These are phyloP conservation scores for Arion vulgaris DNA, from an alignment of 1,140 invertebrate genomes.

Conservation along the genomic window DNA sequence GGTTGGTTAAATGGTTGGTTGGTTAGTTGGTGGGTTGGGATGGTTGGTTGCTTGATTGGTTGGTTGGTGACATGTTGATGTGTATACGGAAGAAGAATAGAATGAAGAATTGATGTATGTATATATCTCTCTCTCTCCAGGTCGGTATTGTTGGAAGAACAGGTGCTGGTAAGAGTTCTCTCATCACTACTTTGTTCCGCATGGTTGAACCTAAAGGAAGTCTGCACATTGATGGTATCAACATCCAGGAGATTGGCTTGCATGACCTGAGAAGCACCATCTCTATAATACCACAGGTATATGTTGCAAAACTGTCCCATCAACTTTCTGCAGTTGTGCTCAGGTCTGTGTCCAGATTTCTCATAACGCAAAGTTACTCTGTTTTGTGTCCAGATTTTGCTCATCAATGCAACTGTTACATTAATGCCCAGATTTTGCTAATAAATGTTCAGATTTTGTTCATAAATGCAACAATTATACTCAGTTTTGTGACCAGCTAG, in stretches of 20 bases:
- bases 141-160: conserved; percentile 79
- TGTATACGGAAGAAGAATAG: background rate
- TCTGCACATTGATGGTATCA: conserved; percentile 61
- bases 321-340: no score
- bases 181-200: conserved; percentile 84
- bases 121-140: no score
- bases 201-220: conserved; percentile 78
- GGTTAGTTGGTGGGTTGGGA: background rate
- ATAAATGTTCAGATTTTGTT: no score
- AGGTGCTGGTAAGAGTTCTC: conserved; percentile 73
- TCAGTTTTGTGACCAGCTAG: no score
- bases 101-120: background rate
- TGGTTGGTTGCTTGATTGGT: background rate
- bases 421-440: no score
- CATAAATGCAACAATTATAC: no score
- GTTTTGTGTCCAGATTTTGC: no score
- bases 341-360: no score
- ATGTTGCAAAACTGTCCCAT: background rate
- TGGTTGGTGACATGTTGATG: background rate
- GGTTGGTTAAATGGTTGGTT: background rate
- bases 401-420: no score
- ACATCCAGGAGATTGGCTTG: conserved; percentile 69
- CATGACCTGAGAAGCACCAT: conserved; percentile 74
- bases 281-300: conserved; percentile 76
- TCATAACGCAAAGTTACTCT: no score